Conservation (phyloP, 1,140 invertebrate species). For the Anadara kagoshimensis region DNA sequence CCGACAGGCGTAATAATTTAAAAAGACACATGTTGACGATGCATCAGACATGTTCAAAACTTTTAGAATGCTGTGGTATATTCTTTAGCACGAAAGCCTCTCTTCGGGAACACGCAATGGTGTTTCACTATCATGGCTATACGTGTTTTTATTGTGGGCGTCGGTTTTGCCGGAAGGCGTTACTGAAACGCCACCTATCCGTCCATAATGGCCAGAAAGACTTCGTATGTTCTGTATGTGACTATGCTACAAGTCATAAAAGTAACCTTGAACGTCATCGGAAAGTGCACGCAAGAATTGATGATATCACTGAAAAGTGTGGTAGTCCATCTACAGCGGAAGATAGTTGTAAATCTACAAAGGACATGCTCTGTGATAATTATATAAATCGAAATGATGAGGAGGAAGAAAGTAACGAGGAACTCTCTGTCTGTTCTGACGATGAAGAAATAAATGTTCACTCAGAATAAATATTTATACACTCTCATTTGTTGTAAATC, state of each 20-base stretch:
- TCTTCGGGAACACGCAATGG: conserved; percentile 70
- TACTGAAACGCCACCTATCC: conserved; percentile 74
- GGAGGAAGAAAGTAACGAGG: conserved; percentile 25
- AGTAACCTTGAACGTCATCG: conserved; percentile 75
- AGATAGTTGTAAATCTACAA: neutral
- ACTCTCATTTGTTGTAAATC: no score
- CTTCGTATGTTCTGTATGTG: conserved; percentile 72
- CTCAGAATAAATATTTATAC: conserved; percentile 16
- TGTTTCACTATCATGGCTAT: conserved; percentile 73
- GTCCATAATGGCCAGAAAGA: conserved; percentile 75
- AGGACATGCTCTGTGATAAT: neutral
- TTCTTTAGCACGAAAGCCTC: conserved; percentile 73
- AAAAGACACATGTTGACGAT: conserved; percentile 74
- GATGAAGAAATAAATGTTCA: conserved; percentile 46
- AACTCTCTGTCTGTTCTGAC: conserved; percentile 40
- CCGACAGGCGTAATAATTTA: conserved; percentile 74
- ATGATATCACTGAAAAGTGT: conserved; percentile 38
- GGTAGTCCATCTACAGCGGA: neutral
- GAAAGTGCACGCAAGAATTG: conserved; percentile 62
- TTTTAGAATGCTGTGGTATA: conserved; percentile 73
- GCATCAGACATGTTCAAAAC: conserved; percentile 70
- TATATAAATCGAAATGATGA: conserved; percentile 4
- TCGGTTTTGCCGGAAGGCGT: conserved; percentile 74
- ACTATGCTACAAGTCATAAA: conserved; percentile 76
- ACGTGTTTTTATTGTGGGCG: conserved; percentile 72